These are phyloP conservation scores for Reticulitermes speratus DNA, from an alignment of 1,140 invertebrate species.

Conservation along the genomic window DNA sequence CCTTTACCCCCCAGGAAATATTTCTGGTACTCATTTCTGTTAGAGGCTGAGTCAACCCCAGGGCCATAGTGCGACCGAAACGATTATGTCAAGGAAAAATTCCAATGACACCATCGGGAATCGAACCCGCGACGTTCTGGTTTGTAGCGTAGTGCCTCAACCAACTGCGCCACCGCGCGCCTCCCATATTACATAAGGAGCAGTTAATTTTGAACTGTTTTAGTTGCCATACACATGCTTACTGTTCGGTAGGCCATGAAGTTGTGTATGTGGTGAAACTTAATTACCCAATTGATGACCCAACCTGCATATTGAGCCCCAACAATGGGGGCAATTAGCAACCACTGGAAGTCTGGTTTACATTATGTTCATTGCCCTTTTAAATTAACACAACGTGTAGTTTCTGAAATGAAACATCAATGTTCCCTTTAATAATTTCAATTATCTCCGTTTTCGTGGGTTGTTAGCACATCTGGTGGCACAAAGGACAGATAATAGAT, in stretches of 20 bases:
- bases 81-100: too few species aligned
- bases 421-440: constrained; percentile 4
- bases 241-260: not conserved
- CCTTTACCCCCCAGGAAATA: too few species aligned
- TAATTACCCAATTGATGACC: not conserved
- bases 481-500: not conserved
- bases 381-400: constrained; percentile 7
- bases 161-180: too few species aligned
- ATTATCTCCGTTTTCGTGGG: not conserved
- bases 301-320: not conserved
- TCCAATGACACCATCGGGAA: too few species aligned
- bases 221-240: not conserved
- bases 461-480: not conserved
- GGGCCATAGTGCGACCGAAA: too few species aligned
- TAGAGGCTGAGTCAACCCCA: too few species aligned
- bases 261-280: not conserved
- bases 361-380: not conserved
- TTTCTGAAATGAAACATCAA: not conserved
- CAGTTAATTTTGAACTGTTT: not conserved
- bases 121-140: too few species aligned
- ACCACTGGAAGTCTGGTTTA: not conserved
- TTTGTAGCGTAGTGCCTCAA: too few species aligned
- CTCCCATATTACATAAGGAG: too few species aligned
- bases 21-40: too few species aligned
- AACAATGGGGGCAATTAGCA: not conserved